Conservation (phyloP, 1,140 invertebrate species). For the Leptestheria dahalacensis region DNA sequence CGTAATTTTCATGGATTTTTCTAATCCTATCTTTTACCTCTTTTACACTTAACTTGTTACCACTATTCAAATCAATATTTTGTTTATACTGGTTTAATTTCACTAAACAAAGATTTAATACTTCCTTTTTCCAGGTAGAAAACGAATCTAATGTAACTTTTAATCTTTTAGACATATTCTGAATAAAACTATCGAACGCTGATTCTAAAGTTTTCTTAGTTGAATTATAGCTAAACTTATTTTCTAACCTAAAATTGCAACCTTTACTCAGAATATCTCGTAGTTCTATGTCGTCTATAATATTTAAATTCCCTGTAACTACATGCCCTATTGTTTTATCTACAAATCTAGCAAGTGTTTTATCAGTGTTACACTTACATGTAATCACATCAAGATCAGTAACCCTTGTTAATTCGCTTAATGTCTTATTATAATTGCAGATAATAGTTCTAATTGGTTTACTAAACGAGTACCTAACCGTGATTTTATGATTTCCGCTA, state of each 20-base stretch:
- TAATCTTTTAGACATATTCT: not conserved
- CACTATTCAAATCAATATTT: not conserved
- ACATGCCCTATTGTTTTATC: not conserved
- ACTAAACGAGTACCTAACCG: not conserved
- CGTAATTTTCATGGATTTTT: not conserved
- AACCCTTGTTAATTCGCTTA: not conserved
- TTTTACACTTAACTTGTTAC: not conserved
- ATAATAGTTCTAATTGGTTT: not conserved
- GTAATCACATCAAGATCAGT: not conserved
- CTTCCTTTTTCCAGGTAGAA: too few species aligned
- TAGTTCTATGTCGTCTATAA: not conserved
- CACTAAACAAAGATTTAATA: too few species aligned
- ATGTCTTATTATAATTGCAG: not conserved
- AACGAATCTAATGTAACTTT: too few species aligned
- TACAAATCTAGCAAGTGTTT: not conserved
- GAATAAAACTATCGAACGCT: not conserved
- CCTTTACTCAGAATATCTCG: not conserved
- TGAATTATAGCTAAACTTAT: not conserved
- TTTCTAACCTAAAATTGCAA: not conserved
- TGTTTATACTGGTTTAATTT: not conserved
- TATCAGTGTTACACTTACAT: not conserved
- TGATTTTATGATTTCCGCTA: not conserved
- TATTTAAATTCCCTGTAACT: not conserved
- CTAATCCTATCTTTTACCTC: not conserved
- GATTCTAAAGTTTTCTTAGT: not conserved